A percentile compares a stretch with the other conserved stretches of the same genome.
Conservation (phyloP, 2,888 invertebrate genomes). For the Dicranocentrus wangi region DNA sequence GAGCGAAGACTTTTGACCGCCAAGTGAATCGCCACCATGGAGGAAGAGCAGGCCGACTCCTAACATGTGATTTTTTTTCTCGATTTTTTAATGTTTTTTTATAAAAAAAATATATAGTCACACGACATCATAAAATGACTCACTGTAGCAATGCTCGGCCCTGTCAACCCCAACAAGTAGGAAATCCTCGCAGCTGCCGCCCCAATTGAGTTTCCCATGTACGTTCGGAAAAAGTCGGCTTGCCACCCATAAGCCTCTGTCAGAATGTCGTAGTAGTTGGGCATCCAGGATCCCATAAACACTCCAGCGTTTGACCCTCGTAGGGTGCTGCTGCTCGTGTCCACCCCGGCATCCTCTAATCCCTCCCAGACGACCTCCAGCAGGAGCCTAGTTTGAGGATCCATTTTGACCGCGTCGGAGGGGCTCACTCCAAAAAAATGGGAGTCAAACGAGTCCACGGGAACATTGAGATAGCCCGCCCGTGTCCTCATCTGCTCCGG, state of each 20-base stretch:
- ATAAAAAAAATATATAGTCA: too few relatives aligned
- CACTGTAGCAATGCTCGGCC: constrained; percentile 44
- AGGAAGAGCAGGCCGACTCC: constrained; percentile 31
- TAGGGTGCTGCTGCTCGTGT: not conserved
- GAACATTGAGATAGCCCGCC: constrained; percentile 29
- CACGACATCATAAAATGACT: too few relatives aligned
- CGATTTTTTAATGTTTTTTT: too few relatives aligned
- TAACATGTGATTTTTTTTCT: too few relatives aligned
- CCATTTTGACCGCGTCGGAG: constrained; percentile 24
- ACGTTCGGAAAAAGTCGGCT: not conserved
- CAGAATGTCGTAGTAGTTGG: constrained; percentile 3
- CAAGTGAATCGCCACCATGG: constrained; percentile 12
- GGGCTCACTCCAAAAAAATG: constrained; percentile 47
- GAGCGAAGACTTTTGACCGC: not conserved
- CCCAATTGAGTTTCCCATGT: constrained; percentile 23
- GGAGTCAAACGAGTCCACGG: constrained; percentile 47
- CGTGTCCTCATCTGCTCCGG: constrained; percentile 28
- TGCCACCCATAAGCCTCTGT: not conserved
- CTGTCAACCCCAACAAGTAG: constrained; percentile 21
- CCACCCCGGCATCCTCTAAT: not conserved
- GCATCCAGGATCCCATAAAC: constrained; percentile 12
- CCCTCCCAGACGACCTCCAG: constrained; percentile 11
- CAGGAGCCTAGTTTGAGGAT: constrained; percentile 39
- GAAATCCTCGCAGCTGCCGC: constrained; percentile 4
- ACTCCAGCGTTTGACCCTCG: constrained; percentile 2